phyloP scores from a whole-genome alignment of 64 coral and sea anemone genomes.

The Cladopsammia gracilis region DNA sequence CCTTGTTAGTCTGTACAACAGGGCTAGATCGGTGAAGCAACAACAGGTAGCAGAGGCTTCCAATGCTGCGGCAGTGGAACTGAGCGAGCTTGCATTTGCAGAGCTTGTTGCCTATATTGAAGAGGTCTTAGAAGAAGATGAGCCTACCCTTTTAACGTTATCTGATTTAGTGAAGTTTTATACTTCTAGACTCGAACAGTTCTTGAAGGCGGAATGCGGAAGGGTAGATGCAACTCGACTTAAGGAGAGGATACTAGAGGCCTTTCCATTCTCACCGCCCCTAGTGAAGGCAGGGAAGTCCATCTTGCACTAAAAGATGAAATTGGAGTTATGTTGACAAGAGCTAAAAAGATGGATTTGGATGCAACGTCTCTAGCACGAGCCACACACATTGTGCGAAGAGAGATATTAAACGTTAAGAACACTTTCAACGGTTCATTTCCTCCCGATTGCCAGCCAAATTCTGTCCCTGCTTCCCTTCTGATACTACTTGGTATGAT shows the following conservation, averaged over 20 bases:
- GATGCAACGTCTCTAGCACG: too few species aligned
- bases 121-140: conserved; percentile 55
- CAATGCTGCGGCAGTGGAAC: conserved; percentile 6
- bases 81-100: conserved; percentile 70
- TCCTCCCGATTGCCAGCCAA: too few species aligned
- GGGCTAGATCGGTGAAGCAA: conserved; percentile 21
- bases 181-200: not conserved
- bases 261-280: conserved; percentile 50
- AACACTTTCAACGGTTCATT: too few species aligned
- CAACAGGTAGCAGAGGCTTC: conserved; percentile 16
- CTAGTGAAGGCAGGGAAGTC: conserved; percentile 43
- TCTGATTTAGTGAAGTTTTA: conserved; percentile 60
- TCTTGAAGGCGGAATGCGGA: not conserved
- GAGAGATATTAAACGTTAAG: too few species aligned
- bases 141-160: conserved; percentile 41
- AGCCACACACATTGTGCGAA: too few species aligned
- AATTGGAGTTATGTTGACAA: conserved; percentile 7
- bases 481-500: too few species aligned
- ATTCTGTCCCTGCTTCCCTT: too few species aligned
- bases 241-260: conserved; percentile 58
- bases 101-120: conserved; percentile 73
- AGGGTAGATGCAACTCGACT: conserved; percentile 54
- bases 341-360: not conserved
- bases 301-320: conserved; percentile 37
- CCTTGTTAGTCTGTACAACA: conserved; percentile 67